Evolutionary conservation across 2,888 invertebrate genomes (phyloP).

Genomic region (Lottia gigantea): DNA sequence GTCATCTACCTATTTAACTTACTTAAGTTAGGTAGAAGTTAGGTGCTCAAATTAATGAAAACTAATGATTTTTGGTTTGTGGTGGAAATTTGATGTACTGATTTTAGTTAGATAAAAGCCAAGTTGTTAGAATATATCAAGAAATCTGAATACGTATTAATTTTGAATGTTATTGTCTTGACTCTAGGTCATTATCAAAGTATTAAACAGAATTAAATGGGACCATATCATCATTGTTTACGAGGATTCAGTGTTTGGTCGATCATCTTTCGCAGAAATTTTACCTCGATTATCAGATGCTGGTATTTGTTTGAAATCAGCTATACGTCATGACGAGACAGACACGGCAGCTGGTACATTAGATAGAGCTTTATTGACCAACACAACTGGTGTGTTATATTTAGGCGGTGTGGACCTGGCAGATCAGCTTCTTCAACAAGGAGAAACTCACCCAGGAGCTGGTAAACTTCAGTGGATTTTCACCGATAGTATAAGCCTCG

Average conservation of each 20-base stretch:
- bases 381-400: slow-evolving; percentile 52
- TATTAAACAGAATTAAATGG: slow-evolving; percentile 66
- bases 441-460: slow-evolving; percentile 32
- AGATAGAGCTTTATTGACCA: slow-evolving; percentile 34
- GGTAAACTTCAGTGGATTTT: slow-evolving; percentile 62
- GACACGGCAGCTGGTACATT: slow-evolving; percentile 32
- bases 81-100: neutral
- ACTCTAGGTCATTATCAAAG: slow-evolving; percentile 61
- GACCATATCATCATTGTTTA: slow-evolving; percentile 66
- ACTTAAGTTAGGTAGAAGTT: too few species aligned
- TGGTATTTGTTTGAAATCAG: slow-evolving; percentile 55
- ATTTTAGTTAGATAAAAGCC: too few species aligned
- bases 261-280: slow-evolving; percentile 41
- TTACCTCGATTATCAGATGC: slow-evolving; percentile 40
- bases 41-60: too few species aligned
- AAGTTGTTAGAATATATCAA: too few species aligned
- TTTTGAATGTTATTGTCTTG: neutral
- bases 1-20: too few species aligned
- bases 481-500: slow-evolving; percentile 49
- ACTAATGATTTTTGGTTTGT: too few species aligned
- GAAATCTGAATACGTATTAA: neutral
- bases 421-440: slow-evolving; percentile 38
- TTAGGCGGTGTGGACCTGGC: slow-evolving; percentile 41
- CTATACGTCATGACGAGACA: slow-evolving; percentile 36
- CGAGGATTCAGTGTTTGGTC: slow-evolving; percentile 57